phyloP scores from a whole-genome alignment of 2,888 invertebrate species.

The Amiota communis region DNA sequence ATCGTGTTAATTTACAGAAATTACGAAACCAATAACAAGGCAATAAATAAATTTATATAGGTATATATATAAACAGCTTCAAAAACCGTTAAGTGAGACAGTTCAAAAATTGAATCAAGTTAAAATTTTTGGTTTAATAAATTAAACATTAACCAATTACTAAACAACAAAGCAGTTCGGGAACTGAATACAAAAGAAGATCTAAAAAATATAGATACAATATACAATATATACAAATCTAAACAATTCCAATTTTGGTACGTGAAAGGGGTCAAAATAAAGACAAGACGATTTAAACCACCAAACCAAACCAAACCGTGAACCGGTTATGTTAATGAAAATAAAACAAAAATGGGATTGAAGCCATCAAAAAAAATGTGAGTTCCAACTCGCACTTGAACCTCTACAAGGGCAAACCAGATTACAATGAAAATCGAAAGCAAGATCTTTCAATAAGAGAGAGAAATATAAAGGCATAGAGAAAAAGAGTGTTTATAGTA shows the following conservation, averaged over 20 bases:
- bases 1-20: not conserved
- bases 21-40: not conserved
- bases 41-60: not conserved
- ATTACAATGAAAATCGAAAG: not conserved
- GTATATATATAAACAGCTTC: too few relatives aligned
- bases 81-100: constrained; percentile 11
- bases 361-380: constrained; percentile 44
- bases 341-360: constrained; percentile 28
- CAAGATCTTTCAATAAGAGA: not conserved
- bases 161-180: constrained; percentile 16
- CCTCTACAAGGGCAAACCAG: constrained; percentile 50
- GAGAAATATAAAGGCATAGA: not conserved
- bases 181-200: not conserved
- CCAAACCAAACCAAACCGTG: not conserved
- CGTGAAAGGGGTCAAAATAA: not conserved
- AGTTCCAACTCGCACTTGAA: constrained; percentile 55
- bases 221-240: not conserved
- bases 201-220: not conserved
- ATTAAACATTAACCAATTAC: not conserved
- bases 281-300: not conserved
- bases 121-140: not conserved
- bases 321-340: constrained; percentile 23
- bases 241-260: not conserved
- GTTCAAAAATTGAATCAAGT: not conserved
- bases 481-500: not conserved